Percentiles rank a stretch among this genome's conserved stretches.
Evolutionary conservation across 2,888 invertebrate species (phyloP).

Genomic region (Melanargia galathea): DNA sequence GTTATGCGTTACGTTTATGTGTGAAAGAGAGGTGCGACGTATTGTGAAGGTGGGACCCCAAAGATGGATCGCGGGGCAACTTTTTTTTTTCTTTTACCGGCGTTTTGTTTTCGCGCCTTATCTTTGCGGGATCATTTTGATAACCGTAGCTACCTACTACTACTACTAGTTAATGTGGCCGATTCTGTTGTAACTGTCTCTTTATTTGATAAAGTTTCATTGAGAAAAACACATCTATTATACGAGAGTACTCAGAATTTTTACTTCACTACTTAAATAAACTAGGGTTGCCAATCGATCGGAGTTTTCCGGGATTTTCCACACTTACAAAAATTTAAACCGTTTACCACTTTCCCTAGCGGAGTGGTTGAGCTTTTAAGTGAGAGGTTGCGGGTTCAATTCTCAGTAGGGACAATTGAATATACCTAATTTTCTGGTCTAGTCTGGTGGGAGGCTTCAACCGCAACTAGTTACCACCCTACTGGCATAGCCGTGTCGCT

Average conservation of each 20-base stretch:
- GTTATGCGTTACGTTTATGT: conserved; percentile 20
- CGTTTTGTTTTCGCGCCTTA: conserved; percentile 73
- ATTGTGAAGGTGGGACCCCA: conserved; percentile 71
- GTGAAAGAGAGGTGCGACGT: conserved; percentile 48
- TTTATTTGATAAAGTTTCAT: conserved; percentile 57
- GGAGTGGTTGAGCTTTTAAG: too few species aligned
- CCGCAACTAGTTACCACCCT: too few species aligned
- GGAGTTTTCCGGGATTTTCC: background rate
- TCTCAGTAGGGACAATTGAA: too few species aligned
- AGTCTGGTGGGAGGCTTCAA: too few species aligned
- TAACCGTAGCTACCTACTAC: conserved; percentile 47
- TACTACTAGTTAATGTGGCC: too few species aligned
- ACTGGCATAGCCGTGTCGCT: too few species aligned
- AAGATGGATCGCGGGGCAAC: conserved; percentile 56
- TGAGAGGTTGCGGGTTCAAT: too few species aligned
- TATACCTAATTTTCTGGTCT: too few species aligned
- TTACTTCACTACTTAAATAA: background rate
- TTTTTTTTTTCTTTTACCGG: conserved; percentile 55
- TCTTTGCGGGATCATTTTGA: conserved; percentile 61
- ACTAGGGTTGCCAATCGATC: conserved; percentile 4
- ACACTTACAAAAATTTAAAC: background rate
- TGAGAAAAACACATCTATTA: conserved; percentile 40
- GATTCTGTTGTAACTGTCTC: conserved; percentile 16
- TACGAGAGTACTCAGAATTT: background rate
- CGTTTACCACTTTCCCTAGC: too few species aligned